These are phyloP conservation scores for Lacanobia oleracea DNA, from an alignment of 2,888 invertebrate genomes.

Conservation along the genomic window DNA sequence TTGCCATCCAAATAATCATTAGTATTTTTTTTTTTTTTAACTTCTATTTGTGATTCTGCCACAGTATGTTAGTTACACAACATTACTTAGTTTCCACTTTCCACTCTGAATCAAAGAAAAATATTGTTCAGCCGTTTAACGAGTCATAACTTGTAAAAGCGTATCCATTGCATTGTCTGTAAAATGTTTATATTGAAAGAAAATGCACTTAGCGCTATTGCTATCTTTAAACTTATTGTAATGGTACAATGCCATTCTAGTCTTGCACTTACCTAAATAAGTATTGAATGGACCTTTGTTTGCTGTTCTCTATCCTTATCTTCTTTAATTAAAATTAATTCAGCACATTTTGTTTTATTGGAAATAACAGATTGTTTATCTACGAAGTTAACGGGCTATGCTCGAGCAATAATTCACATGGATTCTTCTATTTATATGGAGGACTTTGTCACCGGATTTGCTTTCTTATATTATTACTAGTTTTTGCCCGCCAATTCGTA, in stretches of 20 bases:
- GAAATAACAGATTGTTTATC: constrained; percentile 1
- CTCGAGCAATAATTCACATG: neutral
- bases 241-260: constrained; percentile 17
- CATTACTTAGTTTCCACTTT: constrained; percentile 33
- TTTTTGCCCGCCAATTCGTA: no score
- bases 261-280: constrained; percentile 42
- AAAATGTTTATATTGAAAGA: constrained; percentile 24
- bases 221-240: constrained; percentile 43
- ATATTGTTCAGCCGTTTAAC: constrained; percentile 20
- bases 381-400: neutral
- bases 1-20: neutral
- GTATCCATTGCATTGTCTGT: constrained; percentile 3
- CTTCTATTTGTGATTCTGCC: constrained; percentile 15
- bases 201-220: constrained; percentile 49
- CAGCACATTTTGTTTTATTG: neutral
- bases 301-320: constrained; percentile 31
- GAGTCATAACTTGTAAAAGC: constrained; percentile 24
- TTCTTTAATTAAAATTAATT: constrained; percentile 32
- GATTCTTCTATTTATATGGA: neutral
- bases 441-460: neutral
- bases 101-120: constrained; percentile 37
- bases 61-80: constrained; percentile 19
- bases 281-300: constrained; percentile 51
- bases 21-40: neutral
- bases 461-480: neutral